These are phyloP conservation scores for Listronotus bonariensis DNA, from an alignment of 1,140 invertebrate genomes.

Conservation along the genomic window DNA sequence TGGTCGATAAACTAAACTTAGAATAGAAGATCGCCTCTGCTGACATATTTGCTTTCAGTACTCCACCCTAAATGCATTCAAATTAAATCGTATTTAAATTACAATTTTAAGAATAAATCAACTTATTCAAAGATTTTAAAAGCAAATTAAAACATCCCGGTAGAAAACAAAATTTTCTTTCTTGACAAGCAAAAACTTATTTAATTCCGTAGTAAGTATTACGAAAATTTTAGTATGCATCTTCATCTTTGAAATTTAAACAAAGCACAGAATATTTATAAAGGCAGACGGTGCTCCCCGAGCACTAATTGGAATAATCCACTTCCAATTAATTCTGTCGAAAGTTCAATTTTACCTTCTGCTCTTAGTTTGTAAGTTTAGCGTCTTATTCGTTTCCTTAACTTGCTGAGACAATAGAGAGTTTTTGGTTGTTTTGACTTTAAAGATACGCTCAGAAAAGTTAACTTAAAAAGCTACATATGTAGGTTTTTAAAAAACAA, in stretches of 20 bases:
- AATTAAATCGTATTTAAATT: neutral
- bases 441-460: too few relatives aligned
- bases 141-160: conserved; percentile 7
- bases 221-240: conserved; percentile 46
- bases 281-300: conserved; percentile 44
- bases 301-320: conserved; percentile 55
- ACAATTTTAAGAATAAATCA: neutral
- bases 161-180: conserved; percentile 8
- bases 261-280: conserved; percentile 52
- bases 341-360: conserved; percentile 51
- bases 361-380: conserved; percentile 32
- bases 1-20: too few relatives aligned
- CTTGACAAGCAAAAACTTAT: conserved; percentile 11
- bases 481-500: too few relatives aligned
- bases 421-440: conserved; percentile 7
- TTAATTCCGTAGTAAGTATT: conserved; percentile 19
- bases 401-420: conserved; percentile 17
- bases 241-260: conserved; percentile 50
- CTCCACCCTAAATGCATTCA: too few relatives aligned
- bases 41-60: too few relatives aligned
- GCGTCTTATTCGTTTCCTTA: conserved; percentile 31
- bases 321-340: conserved; percentile 53
- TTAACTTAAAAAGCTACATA: too few relatives aligned
- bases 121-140: conserved; percentile 8
- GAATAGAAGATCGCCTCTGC: too few relatives aligned